Evolutionary conservation across 1,140 invertebrate species (phyloP), one percentile per base, ranked within the genome.

Genomic region (Solenopsis invicta): DNA sequence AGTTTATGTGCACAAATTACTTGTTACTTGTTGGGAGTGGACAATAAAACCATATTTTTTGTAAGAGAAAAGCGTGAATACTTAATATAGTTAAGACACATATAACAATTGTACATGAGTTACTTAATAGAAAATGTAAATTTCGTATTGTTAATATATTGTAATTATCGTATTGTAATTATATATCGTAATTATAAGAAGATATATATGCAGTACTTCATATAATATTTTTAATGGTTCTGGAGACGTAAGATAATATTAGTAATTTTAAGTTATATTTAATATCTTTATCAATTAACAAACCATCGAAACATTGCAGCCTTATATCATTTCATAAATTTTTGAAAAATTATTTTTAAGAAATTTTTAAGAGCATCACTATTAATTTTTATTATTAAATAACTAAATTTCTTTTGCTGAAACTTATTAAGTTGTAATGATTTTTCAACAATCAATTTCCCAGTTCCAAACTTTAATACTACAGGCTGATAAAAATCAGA

Each of bases 61-160:
- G 77, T 87, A 77, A 81, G 37, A 89, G 71, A 81, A 54, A 89
- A 86, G 54, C 75, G 62, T 85, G 34, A 80, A 82, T 87, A 89
- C 75, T 92, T 91, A 91, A 87, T 10, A 24, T 80, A 80, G 76
- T 54, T 87, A 86, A 88, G 37, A 56, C 45, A 18, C 62, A n/a
- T 62, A 48, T 29, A 62, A 84, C 59, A 37, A 67, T 74, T 89
- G 81, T 89, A 87, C 66, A 91, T 87, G 86, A 75, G 64, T 87
- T 92, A 91, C 91, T 92, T 90, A 89, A 90, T 48, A 52, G 6
- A 69, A 67, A 90, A 85, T 92, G 91, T 92, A 92, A 88, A 92
- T 92, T 92, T 91, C 62, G 71, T 88, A 84, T 69, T 59, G 52
- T 87, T 50, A 24, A 52, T 69, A 69, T 48, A 74, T 71, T 81